phyloP scores from a whole-genome alignment of 2,113 vertebrate species.

The Cynoglossus semilaevis region DNA sequence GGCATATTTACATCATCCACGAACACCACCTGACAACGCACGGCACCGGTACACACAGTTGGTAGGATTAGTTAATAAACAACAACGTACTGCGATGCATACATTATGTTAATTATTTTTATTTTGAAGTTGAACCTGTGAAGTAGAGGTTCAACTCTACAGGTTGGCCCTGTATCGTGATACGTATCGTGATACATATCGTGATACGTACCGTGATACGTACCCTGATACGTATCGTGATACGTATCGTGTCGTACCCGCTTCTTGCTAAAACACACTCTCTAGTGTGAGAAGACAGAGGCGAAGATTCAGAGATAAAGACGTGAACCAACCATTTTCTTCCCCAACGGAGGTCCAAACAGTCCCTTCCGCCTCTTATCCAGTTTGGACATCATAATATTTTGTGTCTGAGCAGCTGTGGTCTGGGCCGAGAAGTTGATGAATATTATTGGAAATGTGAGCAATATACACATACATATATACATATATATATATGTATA shows the following conservation, averaged over 20 bases:
- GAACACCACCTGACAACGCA: constrained; percentile 82
- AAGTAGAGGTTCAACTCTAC: no score
- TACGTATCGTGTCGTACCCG: no score
- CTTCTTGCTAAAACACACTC: no score
- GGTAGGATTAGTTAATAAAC: neutral
- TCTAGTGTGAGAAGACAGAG: neutral
- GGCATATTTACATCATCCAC: constrained; percentile 96
- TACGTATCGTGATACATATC: no score
- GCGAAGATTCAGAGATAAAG: neutral
- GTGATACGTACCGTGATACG: no score
- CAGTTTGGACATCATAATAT: constrained; percentile 90
- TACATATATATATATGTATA: no score
- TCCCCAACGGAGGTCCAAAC: constrained; percentile 85
- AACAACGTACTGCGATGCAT: neutral
- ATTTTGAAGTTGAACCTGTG: no score
- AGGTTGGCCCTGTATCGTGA: no score
- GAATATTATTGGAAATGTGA: constrained; percentile 62
- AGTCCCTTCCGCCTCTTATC: constrained; percentile 88
- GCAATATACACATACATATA: no score
- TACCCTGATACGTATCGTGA: no score
- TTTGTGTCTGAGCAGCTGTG: constrained; percentile 88
- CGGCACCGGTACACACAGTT: neutral
- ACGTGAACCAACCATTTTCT: constrained; percentile 80
- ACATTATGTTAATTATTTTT: no score
- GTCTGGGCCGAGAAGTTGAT: constrained; percentile 95